Conservation (phyloP, 2,113 vertebrate species). For the Silurus asotus region DNA sequence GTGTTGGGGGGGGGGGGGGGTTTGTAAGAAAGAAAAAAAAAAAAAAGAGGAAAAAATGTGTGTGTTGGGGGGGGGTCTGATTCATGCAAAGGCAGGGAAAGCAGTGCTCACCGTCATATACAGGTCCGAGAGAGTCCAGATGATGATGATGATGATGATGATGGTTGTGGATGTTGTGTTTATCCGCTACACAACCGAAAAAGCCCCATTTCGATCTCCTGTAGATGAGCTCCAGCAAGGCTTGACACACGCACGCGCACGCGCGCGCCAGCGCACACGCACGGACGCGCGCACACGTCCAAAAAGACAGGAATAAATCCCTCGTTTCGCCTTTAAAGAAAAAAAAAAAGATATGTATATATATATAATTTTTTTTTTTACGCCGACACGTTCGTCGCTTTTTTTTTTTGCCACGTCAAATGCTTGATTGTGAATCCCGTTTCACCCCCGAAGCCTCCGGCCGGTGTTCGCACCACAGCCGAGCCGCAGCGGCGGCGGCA, state of each 20-base stretch:
- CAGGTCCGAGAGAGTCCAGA: slow-evolving; percentile 54
- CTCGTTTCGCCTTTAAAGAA: neutral
- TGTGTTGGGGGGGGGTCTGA: neutral
- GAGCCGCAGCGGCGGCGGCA: slow-evolving; percentile 37
- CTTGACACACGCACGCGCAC: neutral
- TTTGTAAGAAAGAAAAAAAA: neutral
- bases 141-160: slow-evolving; percentile 30
- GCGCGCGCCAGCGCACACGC: neutral
- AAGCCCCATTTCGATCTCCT: slow-evolving; percentile 26
- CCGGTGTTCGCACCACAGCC: neutral
- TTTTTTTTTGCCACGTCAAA: neutral
- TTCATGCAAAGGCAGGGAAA: neutral
- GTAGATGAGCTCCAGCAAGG: slow-evolving; percentile 16
- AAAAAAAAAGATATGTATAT: neutral
- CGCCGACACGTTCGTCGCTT: neutral
- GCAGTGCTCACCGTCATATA: slow-evolving; percentile 52
- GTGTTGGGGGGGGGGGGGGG: no score
- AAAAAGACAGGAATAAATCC: neutral
- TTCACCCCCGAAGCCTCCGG: neutral
- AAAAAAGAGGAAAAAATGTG: neutral
- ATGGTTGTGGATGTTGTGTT: neutral
- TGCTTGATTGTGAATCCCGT: no score
- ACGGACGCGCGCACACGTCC: neutral
- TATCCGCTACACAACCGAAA: slow-evolving; percentile 20
- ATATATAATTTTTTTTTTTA: neutral